Evolutionary conservation across 1,140 invertebrate genomes (phyloP).

Genomic region (Drosophila baimaii): DNA sequence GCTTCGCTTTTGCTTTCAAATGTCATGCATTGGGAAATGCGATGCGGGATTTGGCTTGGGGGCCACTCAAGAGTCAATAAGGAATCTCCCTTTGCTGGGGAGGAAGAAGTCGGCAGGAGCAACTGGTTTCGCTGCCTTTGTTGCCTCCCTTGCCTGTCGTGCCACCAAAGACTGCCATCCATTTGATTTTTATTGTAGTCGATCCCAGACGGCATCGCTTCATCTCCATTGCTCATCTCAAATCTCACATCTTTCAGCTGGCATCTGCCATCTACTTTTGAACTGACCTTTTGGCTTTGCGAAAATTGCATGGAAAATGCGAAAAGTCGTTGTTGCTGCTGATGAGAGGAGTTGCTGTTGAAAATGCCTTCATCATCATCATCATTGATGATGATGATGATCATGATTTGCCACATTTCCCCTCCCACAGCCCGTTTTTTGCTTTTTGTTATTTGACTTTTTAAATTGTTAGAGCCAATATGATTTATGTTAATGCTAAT

Average conservation of each 20-base stretch:
- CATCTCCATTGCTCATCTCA: slow-evolving; percentile 9
- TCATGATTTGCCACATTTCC: slow-evolving; percentile 34
- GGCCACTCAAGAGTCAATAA: slow-evolving; percentile 66
- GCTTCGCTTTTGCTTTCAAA: slow-evolving; percentile 40
- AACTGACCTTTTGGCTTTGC: slow-evolving; percentile 56
- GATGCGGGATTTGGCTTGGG: slow-evolving; percentile 45
- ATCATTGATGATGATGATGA: too few species aligned
- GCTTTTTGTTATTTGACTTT: slow-evolving; percentile 61
- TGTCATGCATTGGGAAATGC: slow-evolving; percentile 63
- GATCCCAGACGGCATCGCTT: slow-evolving; percentile 40
- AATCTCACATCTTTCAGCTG: slow-evolving; percentile 36
- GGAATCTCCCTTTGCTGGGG: slow-evolving; percentile 43
- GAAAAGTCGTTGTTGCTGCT: slow-evolving; percentile 34
- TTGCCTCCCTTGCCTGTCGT: not conserved
- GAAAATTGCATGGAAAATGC: slow-evolving; percentile 70
- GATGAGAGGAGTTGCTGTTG: slow-evolving; percentile 22
- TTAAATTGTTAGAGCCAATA: slow-evolving; percentile 66
- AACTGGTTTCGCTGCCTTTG: slow-evolving; percentile 59
- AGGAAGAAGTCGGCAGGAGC: slow-evolving; percentile 64
- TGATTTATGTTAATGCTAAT: slow-evolving; percentile 80
- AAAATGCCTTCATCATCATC: slow-evolving; percentile 66
- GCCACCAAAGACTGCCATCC: slow-evolving; percentile 40
- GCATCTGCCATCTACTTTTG: slow-evolving; percentile 55
- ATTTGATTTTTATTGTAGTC: slow-evolving; percentile 69
- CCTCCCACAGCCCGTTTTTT: not conserved